A percentile compares a stretch with the other conserved stretches of the same genome.
Evolutionary conservation across 2,113 vertebrate genomes (phyloP).

Genomic region (Tapirus terrestris): DNA sequence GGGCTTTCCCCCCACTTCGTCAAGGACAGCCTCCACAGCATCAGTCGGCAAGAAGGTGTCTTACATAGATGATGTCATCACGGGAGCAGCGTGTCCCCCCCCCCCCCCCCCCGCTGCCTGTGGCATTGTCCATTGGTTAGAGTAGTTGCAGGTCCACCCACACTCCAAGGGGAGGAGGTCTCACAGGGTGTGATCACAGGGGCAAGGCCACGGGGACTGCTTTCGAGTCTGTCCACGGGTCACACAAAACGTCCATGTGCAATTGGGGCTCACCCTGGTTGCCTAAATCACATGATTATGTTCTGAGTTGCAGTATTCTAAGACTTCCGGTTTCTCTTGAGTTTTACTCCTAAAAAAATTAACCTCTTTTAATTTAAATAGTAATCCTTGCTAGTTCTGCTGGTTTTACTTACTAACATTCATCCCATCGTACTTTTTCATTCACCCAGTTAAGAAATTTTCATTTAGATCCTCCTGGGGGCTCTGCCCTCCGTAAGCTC

Average conservation of each 20-base stretch:
- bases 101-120: background rate
- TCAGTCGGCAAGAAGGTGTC: background rate
- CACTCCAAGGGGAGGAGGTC: no score
- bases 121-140: fast-evolving
- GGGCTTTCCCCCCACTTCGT: background rate
- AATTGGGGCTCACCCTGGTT: no score
- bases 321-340: background rate
- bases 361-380: background rate
- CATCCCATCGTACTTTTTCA: background rate
- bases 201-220: fast-evolving
- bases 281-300: no score
- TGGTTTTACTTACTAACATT: background rate
- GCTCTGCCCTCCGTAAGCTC: fast-evolving
- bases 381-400: no score
- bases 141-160: fast-evolving
- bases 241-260: fast-evolving
- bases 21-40: fast-evolving
- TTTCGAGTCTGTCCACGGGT: no score
- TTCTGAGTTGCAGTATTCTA: background rate
- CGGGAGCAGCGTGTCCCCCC: background rate
- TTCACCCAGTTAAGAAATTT: background rate
- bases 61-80: fast-evolving
- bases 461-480: background rate
- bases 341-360: background rate
- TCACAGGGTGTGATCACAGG: background rate